Conservation (phyloP, 1,140 invertebrate species). For the Aphidius ervi region DNA sequence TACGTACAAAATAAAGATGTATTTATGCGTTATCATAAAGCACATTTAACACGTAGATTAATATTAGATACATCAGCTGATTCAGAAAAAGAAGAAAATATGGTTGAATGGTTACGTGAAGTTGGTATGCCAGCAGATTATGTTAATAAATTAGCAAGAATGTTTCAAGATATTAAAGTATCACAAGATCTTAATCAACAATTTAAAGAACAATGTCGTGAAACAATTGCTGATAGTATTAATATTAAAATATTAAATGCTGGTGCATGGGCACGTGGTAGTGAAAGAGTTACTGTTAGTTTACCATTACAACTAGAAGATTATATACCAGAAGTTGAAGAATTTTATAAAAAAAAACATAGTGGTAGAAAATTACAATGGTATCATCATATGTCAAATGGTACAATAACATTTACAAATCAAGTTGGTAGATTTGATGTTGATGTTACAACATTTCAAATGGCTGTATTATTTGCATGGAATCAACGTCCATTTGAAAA, state of each 20-base stretch:
- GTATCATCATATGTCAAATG: constrained; percentile 99
- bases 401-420: constrained; percentile 61
- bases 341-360: constrained; percentile 95
- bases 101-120: constrained; percentile 93
- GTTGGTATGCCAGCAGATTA: constrained; percentile 99
- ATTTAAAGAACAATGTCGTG: constrained; percentile 71
- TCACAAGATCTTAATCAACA: constrained; percentile 97
- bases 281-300: constrained; percentile 91
- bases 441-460: constrained; percentile 99
- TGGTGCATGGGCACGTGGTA: constrained; percentile 94
- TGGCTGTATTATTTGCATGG: constrained; percentile 99
- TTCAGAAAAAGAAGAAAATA: constrained; percentile 98
- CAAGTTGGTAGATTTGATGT: constrained; percentile 92
- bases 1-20: constrained; percentile 99
- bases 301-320: constrained; percentile 96
- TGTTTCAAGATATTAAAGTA: constrained; percentile 99
- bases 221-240: constrained; percentile 61
- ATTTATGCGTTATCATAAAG: constrained; percentile 99
- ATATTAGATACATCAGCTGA: constrained; percentile 96
- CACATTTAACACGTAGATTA: constrained; percentile 91
- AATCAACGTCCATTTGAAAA: constrained; percentile 90
- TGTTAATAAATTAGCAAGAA: constrained; percentile 95
- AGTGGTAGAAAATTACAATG: constrained; percentile 97
- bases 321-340: constrained; percentile 95
- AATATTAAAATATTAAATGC: constrained; percentile 96